Percentiles rank a stretch among this genome's conserved stretches.
Evolutionary conservation across 2,888 invertebrate species (phyloP).

Genomic region (Eubasilissa splendida): DNA sequence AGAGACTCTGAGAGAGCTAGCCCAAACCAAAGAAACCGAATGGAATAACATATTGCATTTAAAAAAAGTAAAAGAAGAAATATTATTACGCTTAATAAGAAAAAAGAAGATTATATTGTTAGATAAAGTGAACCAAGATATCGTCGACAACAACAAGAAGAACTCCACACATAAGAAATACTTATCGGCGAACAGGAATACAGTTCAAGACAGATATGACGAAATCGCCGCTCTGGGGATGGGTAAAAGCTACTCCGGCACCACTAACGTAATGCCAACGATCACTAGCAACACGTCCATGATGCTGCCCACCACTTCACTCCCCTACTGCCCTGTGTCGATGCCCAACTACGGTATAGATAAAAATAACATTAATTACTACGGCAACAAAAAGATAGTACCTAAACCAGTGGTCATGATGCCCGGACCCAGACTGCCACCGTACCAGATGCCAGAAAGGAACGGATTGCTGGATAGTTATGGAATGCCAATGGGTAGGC

Average conservation of each 20-base stretch:
- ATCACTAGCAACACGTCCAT: slow-evolving; percentile 50
- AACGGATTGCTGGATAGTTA: slow-evolving; percentile 75
- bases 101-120: slow-evolving; percentile 74
- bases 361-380: slow-evolving; percentile 41
- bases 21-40: slow-evolving; percentile 87
- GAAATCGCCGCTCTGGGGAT: slow-evolving; percentile 21
- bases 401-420: slow-evolving; percentile 66
- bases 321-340: slow-evolving; percentile 42
- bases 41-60: slow-evolving; percentile 88
- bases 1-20: slow-evolving; percentile 80
- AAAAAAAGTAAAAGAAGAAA: slow-evolving; percentile 89
- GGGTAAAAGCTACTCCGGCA: slow-evolving; percentile 27
- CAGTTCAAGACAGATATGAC: slow-evolving; percentile 46
- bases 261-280: not conserved
- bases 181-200: slow-evolving; percentile 33
- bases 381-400: slow-evolving; percentile 66
- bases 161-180: not conserved
- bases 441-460: slow-evolving; percentile 62
- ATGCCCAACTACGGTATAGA: slow-evolving; percentile 21
- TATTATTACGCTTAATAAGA: slow-evolving; percentile 80
- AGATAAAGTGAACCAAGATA: slow-evolving; percentile 48
- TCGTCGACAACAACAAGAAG: slow-evolving; percentile 31
- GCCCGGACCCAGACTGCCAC: slow-evolving; percentile 62
- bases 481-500: slow-evolving; percentile 74
- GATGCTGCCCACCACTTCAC: slow-evolving; percentile 60